A percentile compares a stretch with the other conserved stretches of the same genome.
phyloP scores from a whole-genome alignment of 2,888 invertebrate species.

The Phortica okadai region DNA sequence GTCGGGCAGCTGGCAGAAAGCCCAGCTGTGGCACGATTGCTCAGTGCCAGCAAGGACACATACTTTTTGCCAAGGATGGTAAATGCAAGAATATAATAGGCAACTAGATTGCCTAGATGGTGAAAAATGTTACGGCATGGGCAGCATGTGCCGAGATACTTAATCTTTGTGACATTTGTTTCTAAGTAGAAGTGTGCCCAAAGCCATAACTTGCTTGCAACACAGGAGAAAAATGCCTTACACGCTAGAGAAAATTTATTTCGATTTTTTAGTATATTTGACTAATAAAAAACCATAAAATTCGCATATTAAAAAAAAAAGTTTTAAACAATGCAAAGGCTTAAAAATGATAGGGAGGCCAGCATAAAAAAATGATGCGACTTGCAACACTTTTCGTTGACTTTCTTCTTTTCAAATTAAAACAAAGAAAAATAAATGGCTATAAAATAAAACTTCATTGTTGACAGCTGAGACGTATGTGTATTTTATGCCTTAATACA shows the following conservation, averaged over 20 bases:
- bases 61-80: not conserved
- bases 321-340: no score
- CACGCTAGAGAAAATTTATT: no score
- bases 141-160: not conserved
- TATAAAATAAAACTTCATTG: slow-evolving; percentile 2
- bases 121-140: no score
- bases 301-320: no score
- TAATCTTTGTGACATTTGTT: slow-evolving; percentile 4
- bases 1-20: not conserved
- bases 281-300: no score
- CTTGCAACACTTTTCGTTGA: slow-evolving; percentile 6
- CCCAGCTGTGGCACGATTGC: not conserved
- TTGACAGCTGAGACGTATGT: not conserved
- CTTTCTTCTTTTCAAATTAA: not conserved
- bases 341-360: no score
- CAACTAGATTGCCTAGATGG: not conserved
- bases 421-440: not conserved
- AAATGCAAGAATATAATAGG: not conserved
- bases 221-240: no score
- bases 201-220: no score
- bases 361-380: not conserved
- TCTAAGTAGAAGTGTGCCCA: not conserved
- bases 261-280: no score
- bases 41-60: not conserved
- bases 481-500: slow-evolving; percentile 2